phyloP scores from a whole-genome alignment of 1,140 invertebrate species.

The Cyclargus thomasi region DNA sequence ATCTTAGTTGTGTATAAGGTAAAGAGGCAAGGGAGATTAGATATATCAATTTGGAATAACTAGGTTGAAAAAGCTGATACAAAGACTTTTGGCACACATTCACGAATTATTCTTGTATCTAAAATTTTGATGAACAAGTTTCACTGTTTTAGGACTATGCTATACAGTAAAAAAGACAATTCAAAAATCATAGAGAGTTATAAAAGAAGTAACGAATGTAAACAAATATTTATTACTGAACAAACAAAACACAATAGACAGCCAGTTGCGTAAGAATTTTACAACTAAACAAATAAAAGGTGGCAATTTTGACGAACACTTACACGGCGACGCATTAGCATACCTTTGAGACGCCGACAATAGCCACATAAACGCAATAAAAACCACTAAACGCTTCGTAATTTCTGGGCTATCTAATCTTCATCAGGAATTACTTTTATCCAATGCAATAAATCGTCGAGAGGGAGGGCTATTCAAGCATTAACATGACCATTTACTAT shows the following conservation, averaged over 20 bases:
- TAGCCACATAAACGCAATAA: conserved; percentile 3
- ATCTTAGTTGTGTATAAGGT: neutral
- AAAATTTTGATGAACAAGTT: too few species aligned
- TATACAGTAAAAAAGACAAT: too few species aligned
- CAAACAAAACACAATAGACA: neutral
- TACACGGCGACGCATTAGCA: neutral
- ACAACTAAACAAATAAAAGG: conserved; percentile 14
- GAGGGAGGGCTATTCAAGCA: conserved; percentile 25
- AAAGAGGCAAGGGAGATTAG: neutral
- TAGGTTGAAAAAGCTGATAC: too few species aligned
- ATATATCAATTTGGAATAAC: neutral
- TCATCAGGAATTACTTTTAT: conserved; percentile 16
- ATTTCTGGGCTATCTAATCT: conserved; percentile 18
- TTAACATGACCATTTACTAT: conserved; percentile 26
- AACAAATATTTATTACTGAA: neutral
- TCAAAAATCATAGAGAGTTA: too few species aligned
- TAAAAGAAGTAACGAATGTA: neutral
- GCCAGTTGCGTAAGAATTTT: neutral
- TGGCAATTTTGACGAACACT: conserved; percentile 1
- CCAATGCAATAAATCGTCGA: conserved; percentile 25
- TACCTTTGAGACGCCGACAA: conserved; percentile 6
- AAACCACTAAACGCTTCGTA: conserved; percentile 15
- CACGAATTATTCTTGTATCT: too few species aligned
- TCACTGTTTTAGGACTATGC: too few species aligned
- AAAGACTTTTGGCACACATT: too few species aligned